A percentile compares a stretch with the other conserved stretches of the same genome.
Evolutionary conservation across 2,888 invertebrate genomes (phyloP).

Genomic region (Meteorus colon): DNA sequence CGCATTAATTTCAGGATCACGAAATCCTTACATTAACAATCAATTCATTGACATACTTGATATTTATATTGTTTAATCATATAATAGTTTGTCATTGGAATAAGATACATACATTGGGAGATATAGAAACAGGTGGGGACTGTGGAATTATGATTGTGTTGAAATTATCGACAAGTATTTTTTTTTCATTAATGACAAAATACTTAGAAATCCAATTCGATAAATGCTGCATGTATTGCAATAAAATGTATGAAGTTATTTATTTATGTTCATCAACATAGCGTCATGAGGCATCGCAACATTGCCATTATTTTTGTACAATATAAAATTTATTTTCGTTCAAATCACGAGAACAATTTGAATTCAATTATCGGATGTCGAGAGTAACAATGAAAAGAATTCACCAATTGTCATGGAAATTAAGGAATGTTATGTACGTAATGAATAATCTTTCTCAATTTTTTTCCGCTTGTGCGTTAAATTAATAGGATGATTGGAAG

Average conservation of each 20-base stretch:
- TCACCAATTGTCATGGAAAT: neutral
- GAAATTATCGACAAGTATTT: neutral
- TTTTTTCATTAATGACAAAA: neutral
- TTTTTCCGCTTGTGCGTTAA: neutral
- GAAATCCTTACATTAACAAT: neutral
- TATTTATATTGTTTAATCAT: neutral
- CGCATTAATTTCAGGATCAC: neutral
- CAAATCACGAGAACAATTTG: neutral
- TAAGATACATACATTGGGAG: neutral
- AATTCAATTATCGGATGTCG: neutral
- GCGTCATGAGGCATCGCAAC: neutral
- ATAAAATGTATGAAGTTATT: neutral
- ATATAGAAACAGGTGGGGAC: neutral
- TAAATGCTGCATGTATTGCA: neutral
- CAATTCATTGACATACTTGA: neutral
- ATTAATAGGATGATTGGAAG: neutral
- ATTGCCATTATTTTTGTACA: neutral
- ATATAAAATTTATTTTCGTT: neutral
- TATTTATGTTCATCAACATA: neutral
- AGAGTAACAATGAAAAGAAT: neutral
- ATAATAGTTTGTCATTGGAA: neutral
- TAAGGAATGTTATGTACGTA: neutral
- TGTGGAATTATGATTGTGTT: neutral
- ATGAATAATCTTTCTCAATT: neutral
- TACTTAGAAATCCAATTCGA: neutral